Evolutionary conservation across 1,140 invertebrate genomes (phyloP).

Genomic region (Trachymyrmex cornetzi): DNA sequence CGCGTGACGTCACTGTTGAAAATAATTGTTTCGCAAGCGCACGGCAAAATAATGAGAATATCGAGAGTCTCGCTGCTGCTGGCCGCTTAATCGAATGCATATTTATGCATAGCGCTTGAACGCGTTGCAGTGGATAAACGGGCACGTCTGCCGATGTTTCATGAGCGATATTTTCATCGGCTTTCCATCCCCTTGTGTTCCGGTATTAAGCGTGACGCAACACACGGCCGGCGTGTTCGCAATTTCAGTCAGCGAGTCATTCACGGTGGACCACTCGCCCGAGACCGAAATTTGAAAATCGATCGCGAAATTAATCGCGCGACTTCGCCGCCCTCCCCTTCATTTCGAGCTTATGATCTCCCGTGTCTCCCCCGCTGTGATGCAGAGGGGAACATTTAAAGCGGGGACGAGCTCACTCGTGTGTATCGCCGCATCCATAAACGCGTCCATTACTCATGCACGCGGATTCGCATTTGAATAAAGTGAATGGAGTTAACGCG

Average conservation of each 20-base stretch:
- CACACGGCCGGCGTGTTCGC: conserved; percentile 12
- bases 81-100: conserved; percentile 64
- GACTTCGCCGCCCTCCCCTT: conserved; percentile 49
- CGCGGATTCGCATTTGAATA: conserved; percentile 51
- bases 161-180: conserved; percentile 61
- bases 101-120: conserved; percentile 60
- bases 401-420: background rate
- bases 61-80: conserved; percentile 22
- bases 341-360: conserved; percentile 18
- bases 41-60: conserved; percentile 38
- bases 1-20: conserved; percentile 21
- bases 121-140: conserved; percentile 40
- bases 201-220: conserved; percentile 43
- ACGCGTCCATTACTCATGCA: conserved; percentile 58
- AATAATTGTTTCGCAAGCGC: conserved; percentile 46
- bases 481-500: conserved; percentile 59
- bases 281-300: conserved; percentile 55
- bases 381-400: conserved; percentile 44
- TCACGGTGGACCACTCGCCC: background rate
- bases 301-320: conserved; percentile 57
- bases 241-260: conserved; percentile 52
- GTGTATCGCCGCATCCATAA: conserved; percentile 28
- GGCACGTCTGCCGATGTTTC: conserved; percentile 31
- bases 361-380: background rate
- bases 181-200: conserved; percentile 34